A percentile compares a stretch with the other conserved stretches of the same genome.
phyloP scores from a whole-genome alignment of 2,113 vertebrate species.

The Caloenas nicobarica region DNA sequence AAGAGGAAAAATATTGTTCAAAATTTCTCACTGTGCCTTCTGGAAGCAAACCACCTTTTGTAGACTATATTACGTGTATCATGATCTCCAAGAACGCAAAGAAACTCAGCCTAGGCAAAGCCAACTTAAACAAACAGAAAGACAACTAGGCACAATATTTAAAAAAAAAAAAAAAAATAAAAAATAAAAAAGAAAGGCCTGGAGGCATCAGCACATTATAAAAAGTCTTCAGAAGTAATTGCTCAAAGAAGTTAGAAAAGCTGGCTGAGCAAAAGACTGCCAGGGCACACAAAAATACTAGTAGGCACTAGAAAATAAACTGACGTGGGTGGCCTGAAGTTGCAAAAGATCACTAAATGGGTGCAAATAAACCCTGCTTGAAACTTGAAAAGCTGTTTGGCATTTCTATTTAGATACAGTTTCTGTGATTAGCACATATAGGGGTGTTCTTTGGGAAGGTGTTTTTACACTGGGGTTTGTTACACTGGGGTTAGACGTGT shows the following conservation, averaged over 20 bases:
- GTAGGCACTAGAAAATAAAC: not conserved
- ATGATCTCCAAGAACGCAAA: not conserved
- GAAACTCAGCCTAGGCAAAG: not conserved
- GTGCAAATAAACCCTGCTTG: not conserved
- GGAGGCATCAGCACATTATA: not conserved
- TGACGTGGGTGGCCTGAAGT: not conserved
- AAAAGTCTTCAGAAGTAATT: not conserved
- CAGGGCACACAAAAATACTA: not conserved
- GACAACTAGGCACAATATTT: not conserved
- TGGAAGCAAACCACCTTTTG: not conserved
- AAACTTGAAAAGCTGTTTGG: not conserved
- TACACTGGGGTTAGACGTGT: not conserved
- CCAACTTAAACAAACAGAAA: not conserved
- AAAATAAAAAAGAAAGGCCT: not conserved
- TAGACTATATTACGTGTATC: not conserved
- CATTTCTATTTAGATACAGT: not conserved
- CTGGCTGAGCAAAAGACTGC: not conserved
- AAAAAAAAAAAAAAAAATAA: too few species aligned
- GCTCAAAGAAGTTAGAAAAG: not conserved
- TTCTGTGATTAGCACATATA: not conserved
- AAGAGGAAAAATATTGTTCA: not conserved
- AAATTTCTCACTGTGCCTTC: not conserved
- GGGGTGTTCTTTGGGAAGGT: accelerated
- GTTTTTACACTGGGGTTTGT: not conserved
- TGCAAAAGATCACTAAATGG: not conserved